Conservation (phyloP, 2,797 vertebrate species). For the Acanthurus lineatus region DNA sequence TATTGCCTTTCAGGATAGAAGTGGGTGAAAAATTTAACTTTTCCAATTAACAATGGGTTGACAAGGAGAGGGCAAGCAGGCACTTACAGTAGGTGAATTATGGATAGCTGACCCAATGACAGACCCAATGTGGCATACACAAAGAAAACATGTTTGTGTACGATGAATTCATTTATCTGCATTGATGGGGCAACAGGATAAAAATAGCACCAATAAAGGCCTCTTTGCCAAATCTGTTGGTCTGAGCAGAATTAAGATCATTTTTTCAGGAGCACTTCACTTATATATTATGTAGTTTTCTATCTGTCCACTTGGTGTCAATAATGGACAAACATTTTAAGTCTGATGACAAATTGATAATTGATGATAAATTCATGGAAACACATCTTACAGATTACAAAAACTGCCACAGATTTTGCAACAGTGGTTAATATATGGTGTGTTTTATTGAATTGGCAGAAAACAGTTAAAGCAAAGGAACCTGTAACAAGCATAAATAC, state of each 20-base stretch:
- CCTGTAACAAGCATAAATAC: slow-evolving; percentile 3
- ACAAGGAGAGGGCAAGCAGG: too few species aligned
- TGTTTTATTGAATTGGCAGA: slow-evolving; percentile 10
- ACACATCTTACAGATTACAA: slow-evolving; percentile 3
- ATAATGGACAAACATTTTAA: slow-evolving; percentile 12
- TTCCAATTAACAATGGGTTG: neutral
- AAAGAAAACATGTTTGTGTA: slow-evolving; percentile 50
- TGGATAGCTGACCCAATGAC: neutral
- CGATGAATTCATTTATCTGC: slow-evolving; percentile 72
- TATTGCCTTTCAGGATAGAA: too few species aligned
- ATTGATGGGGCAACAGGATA: slow-evolving; percentile 30
- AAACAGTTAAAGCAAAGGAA: slow-evolving; percentile 15
- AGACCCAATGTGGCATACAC: slow-evolving; percentile 22
- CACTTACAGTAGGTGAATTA: neutral
- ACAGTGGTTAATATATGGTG: slow-evolving; percentile 27
- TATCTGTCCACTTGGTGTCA: slow-evolving; percentile 50
- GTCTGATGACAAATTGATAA: neutral
- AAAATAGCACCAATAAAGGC: slow-evolving; percentile 11
- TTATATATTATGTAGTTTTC: slow-evolving; percentile 27
- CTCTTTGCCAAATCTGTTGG: neutral
- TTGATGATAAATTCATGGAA: neutral
- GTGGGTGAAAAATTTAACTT: too few species aligned
- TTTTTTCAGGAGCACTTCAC: neutral
- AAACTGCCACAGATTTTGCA: slow-evolving; percentile 24
- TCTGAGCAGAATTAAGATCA: neutral